These are phyloP conservation scores for Squalus acanthias DNA, from an alignment of 2,797 vertebrate genomes.

Conservation along the genomic window DNA sequence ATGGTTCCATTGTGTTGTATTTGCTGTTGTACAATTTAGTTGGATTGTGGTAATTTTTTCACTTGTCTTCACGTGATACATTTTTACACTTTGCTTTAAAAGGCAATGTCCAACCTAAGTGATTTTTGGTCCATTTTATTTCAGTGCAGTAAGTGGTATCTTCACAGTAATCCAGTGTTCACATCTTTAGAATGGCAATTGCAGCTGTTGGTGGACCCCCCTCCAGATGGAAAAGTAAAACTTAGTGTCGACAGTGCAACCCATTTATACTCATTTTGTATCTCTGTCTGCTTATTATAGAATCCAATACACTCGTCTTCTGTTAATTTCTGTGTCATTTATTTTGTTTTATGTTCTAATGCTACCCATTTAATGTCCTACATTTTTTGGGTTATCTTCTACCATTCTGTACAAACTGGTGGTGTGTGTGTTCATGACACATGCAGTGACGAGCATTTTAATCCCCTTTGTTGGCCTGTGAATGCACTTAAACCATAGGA, in stretches of 20 bases:
- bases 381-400: conserved; percentile 10
- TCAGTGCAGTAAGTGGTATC: neutral
- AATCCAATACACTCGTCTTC: neutral
- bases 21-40: neutral
- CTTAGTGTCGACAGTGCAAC: neutral
- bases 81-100: neutral
- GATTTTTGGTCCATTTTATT: neutral
- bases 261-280: neutral
- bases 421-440: neutral
- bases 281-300: neutral
- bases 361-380: neutral
- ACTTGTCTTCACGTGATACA: neutral
- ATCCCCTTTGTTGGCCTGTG: neutral
- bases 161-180: neutral
- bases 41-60: neutral
- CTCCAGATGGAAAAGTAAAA: conserved; percentile 5
- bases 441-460: too few relatives aligned
- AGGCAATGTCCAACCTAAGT: neutral
- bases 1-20: neutral
- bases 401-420: neutral
- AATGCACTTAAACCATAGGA: neutral
- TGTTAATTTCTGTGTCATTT: neutral
- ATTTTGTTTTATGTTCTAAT: neutral
- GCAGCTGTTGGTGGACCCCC: neutral
- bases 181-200: neutral